Conservation (phyloP, 2,797 vertebrate genomes). For the Cetoscarus ocellatus region DNA sequence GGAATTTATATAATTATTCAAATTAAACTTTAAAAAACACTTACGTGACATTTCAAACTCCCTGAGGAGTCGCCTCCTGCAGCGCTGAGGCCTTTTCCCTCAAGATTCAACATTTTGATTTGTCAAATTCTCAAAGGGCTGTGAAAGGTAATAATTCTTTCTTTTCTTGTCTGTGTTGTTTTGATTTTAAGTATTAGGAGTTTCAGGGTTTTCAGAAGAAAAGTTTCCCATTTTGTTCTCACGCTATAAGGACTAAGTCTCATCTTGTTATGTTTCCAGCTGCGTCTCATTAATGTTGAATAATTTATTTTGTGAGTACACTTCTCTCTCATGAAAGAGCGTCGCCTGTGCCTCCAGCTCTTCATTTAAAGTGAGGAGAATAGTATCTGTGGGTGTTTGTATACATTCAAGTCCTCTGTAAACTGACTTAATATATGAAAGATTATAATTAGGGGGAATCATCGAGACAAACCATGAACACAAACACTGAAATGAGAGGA, state of each 20-base stretch:
- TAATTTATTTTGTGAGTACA: conserved; percentile 14
- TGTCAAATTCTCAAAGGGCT: too few relatives aligned
- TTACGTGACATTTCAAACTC: conserved; percentile 6
- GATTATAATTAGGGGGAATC: conserved; percentile 57
- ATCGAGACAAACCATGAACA: conserved; percentile 31
- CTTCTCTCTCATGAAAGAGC: conserved; percentile 9
- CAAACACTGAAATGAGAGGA: conserved; percentile 42
- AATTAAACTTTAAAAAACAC: not conserved
- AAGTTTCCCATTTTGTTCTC: conserved; percentile 6
- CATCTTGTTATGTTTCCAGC: conserved; percentile 6
- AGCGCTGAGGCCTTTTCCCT: conserved; percentile 4
- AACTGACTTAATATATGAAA: conserved; percentile 67
- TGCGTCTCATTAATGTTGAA: conserved; percentile 33
- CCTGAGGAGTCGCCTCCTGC: conserved; percentile 14
- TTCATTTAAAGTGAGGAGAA: conserved; percentile 31
- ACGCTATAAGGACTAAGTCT: not conserved
- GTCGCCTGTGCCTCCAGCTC: conserved; percentile 18
- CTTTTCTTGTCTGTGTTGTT: too few relatives aligned
- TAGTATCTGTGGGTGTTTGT: conserved; percentile 50
- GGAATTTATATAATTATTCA: not conserved
- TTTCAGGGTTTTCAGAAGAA: not conserved
- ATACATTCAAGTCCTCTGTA: conserved; percentile 43
- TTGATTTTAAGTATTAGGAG: too few relatives aligned
- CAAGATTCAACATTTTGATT: not conserved
- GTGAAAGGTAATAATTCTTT: too few relatives aligned